A percentile compares a stretch with the other conserved stretches of the same genome.
phyloP scores from a whole-genome alignment of 2,113 vertebrate genomes.

The Smithornis capensis region DNA sequence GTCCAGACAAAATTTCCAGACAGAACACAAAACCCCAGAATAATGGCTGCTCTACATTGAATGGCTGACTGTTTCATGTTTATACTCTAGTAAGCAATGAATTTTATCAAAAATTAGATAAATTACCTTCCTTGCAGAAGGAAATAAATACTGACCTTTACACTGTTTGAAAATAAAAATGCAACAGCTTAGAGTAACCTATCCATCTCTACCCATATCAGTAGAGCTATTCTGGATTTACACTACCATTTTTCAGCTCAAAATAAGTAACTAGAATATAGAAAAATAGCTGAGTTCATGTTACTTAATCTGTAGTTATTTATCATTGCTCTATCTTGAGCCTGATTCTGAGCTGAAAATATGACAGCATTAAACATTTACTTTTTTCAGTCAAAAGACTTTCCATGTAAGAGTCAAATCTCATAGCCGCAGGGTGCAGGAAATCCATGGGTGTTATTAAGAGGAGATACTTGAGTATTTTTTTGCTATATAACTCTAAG shows the following conservation, averaged over 20 bases:
- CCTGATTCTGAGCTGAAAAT: too few species aligned
- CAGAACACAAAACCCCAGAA: not conserved
- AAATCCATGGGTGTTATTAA: not conserved
- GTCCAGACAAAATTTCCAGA: not conserved
- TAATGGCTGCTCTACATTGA: not conserved
- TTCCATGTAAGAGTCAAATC: not conserved
- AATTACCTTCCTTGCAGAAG: not conserved
- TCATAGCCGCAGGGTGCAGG: not conserved
- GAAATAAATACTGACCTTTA: not conserved
- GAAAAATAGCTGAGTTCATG: too few species aligned
- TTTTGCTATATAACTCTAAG: not conserved
- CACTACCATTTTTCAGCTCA: not conserved
- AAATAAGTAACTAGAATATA: not conserved
- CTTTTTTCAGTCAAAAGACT: too few species aligned
- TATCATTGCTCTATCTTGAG: too few species aligned
- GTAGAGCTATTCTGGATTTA: not conserved
- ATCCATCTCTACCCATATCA: not conserved
- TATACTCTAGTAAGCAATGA: not conserved
- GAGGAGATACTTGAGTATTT: not conserved
- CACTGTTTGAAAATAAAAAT: not conserved
- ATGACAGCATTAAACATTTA: not conserved
- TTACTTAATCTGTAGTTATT: too few species aligned
- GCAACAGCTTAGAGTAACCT: not conserved
- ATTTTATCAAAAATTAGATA: not conserved
- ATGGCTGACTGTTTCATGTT: not conserved